Percentiles rank a stretch among this genome's conserved stretches.
Evolutionary conservation across 30 jellyfish, hydroid and myxozoan species (phyloP).

Genomic region (Aurelia aurita complex sp. Pacific): DNA sequence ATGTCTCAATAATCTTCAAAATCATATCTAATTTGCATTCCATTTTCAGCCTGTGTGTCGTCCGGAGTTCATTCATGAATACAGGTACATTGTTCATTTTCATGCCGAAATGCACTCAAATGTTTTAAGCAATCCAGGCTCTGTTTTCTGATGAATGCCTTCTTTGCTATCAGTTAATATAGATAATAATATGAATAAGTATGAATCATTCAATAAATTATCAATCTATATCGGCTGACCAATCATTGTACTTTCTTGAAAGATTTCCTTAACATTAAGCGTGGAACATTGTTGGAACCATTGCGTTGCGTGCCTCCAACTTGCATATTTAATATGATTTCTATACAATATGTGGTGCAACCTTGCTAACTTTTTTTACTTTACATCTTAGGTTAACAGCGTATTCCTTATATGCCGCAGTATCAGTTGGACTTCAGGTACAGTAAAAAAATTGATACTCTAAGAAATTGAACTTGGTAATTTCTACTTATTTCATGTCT

Average conservation of each 20-base stretch:
- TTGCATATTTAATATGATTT: too few species aligned
- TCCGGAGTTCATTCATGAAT: slow-evolving; percentile 95
- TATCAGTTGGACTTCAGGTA: slow-evolving; percentile 98
- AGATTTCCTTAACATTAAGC: too few species aligned
- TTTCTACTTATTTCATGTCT: too few species aligned
- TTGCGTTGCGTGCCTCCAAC: too few species aligned
- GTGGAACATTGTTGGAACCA: too few species aligned
- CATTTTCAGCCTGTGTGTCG: slow-evolving; percentile 96
- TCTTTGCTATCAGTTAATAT: neutral
- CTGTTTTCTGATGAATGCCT: neutral
- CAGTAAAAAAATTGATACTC: neutral
- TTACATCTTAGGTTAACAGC: slow-evolving; percentile 82
- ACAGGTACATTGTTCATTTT: slow-evolving; percentile 64
- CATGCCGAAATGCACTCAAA: neutral
- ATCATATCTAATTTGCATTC: neutral
- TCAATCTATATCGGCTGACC: too few species aligned
- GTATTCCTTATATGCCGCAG: slow-evolving; percentile 99
- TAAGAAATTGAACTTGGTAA: too few species aligned
- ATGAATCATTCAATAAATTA: neutral
- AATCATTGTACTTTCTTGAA: too few species aligned
- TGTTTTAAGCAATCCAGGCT: too few species aligned
- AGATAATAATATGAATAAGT: neutral
- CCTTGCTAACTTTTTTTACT: too few species aligned
- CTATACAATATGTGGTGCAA: too few species aligned
- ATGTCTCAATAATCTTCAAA: neutral